Evolutionary conservation across 2,888 invertebrate species (phyloP), one percentile per base, ranked within the genome.

Genomic region (Nebria brevicollis): DNA sequence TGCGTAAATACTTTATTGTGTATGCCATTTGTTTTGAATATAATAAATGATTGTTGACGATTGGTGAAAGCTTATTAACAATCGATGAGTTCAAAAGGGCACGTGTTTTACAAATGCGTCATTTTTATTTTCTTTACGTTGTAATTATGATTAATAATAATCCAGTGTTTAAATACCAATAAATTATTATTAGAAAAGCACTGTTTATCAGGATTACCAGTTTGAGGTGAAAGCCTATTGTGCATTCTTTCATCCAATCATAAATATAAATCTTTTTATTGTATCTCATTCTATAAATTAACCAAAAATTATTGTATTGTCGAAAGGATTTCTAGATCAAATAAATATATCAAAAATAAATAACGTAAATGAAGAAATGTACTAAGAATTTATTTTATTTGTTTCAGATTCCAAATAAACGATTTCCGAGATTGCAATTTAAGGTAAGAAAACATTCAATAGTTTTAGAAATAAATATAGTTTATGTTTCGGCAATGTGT

Each of bases 1-100:
- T 34, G 5, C 34, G 2, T 34, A 34, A 34, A 34, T 34, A 34
- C 34, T 34, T 34, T 5, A 34, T 20, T 5, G 66, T 75, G 65
- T 76, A 66, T 77, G 54, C 68, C 34, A 41, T 73, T 73, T 73
- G 73, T 73, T 73, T 73, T 42, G n/a, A 70, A 54, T 34, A 34
- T 70, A 26, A 70, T 70, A 26, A 70, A 34, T 70, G 70, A 70
- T 26, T 70, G 70, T 70, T 70, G 13, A 70, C 70, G 70, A 70
- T 11, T 26, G 70, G 70, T 70, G 70, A 70, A 70, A 70, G 70
- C 70, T 54, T 54, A 54, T 54, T 54, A 54, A 54, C 54, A 54
- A 54, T 54, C 54, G 54, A 54, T 54, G 54, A 54, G 54, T 54
- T 54, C 54, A 54, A 54, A 54, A 54, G 54, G 54, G 54, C 54